Percentiles rank a stretch among this genome's conserved stretches.
Evolutionary conservation across 2,113 vertebrate species (phyloP).

Genomic region (Macquaria ambigua): DNA sequence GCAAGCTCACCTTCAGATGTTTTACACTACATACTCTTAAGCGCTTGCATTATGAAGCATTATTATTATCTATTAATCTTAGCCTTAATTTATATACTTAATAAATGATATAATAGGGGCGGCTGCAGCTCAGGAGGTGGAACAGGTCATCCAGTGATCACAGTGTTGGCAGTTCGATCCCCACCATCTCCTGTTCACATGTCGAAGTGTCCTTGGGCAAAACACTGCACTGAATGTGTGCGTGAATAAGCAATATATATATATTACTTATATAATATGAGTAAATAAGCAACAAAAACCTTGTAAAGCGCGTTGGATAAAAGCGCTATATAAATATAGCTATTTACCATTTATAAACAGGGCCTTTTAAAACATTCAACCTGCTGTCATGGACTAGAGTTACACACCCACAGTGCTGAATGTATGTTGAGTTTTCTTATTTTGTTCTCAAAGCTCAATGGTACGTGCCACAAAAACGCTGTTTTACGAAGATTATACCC

Average conservation of each 20-base stretch:
- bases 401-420: not conserved
- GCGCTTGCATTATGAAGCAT: not conserved
- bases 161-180: too few relatives aligned
- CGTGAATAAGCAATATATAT: too few relatives aligned
- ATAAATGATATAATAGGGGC: too few relatives aligned
- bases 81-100: not conserved
- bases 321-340: too few relatives aligned
- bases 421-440: not conserved
- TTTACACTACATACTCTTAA: not conserved
- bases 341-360: not conserved
- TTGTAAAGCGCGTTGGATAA: too few relatives aligned
- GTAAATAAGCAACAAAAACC: too few relatives aligned
- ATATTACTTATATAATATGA: too few relatives aligned
- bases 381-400: not conserved
- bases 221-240: too few relatives aligned
- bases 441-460: not conserved
- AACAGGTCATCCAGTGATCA: too few relatives aligned
- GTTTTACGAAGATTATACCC: not conserved
- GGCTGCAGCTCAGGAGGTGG: too few relatives aligned
- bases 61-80: not conserved
- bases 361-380: not conserved
- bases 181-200: too few relatives aligned
- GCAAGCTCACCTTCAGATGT: not conserved
- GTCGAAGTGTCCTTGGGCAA: too few relatives aligned
- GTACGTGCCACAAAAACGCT: not conserved